A percentile compares a stretch with the other conserved stretches of the same genome.
These are phyloP conservation scores for Dryomyza anilis DNA, from an alignment of 2,888 invertebrate genomes.

Conservation along the genomic window DNA sequence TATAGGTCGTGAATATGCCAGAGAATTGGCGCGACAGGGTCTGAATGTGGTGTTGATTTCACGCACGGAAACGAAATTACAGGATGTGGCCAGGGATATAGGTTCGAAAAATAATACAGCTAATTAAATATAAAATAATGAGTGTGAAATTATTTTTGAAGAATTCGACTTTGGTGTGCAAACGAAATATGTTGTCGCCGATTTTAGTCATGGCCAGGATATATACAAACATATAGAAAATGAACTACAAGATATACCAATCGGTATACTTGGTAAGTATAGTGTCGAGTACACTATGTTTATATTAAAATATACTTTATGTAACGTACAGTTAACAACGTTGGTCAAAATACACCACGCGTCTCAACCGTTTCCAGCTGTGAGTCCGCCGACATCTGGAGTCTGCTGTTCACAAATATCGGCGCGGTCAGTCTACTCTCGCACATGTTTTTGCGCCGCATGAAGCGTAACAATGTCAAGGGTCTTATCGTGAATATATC, in stretches of 20 bases:
- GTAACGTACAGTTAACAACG: constrained; percentile 78
- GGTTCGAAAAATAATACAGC: constrained; percentile 62
- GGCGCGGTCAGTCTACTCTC: constrained; percentile 84
- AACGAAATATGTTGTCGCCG: constrained; percentile 74
- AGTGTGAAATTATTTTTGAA: too few species aligned
- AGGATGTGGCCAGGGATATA: constrained; percentile 72
- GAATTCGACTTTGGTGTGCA: constrained; percentile 66
- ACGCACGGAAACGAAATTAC: constrained; percentile 73
- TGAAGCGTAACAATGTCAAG: constrained; percentile 69
- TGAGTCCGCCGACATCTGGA: constrained; percentile 72
- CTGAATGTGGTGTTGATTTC: constrained; percentile 82
- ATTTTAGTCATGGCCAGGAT: constrained; percentile 74
- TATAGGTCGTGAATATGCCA: constrained; percentile 84
- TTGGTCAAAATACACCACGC: constrained; percentile 63
- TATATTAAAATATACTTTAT: too few species aligned
- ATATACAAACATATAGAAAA: constrained; percentile 73
- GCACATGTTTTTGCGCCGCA: constrained; percentile 74
- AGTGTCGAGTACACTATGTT: background rate
- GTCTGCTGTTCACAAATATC: constrained; percentile 84
- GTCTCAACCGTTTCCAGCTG: constrained; percentile 77
- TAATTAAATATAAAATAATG: too few species aligned
- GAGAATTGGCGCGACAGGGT: constrained; percentile 75
- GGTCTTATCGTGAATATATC: constrained; percentile 90
- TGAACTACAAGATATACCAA: constrained; percentile 72
- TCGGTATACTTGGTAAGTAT: constrained; percentile 80